phyloP scores from a whole-genome alignment of 2,113 vertebrate genomes.

The Coracopsis vasa region DNA sequence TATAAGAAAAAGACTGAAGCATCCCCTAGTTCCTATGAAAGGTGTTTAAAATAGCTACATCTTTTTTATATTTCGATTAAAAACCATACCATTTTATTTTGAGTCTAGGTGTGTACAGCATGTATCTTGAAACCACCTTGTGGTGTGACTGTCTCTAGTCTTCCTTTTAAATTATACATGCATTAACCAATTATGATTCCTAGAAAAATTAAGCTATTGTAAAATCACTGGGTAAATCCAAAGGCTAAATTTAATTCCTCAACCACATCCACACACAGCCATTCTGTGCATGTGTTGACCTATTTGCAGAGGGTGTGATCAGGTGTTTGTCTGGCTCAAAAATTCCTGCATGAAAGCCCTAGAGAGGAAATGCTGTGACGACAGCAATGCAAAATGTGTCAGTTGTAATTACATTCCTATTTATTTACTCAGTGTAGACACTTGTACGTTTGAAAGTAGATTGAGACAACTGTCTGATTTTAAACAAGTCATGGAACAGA shows the following conservation, averaged over 20 bases:
- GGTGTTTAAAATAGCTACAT: slow-evolving; percentile 25
- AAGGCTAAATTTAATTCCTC: slow-evolving; percentile 34
- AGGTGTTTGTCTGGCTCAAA: not conserved
- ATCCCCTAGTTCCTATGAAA: not conserved
- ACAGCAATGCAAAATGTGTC: slow-evolving; percentile 6
- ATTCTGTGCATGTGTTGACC: not conserved
- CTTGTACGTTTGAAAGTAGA: slow-evolving; percentile 3
- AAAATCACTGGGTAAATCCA: not conserved
- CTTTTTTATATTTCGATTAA: not conserved
- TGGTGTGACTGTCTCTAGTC: not conserved
- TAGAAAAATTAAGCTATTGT: slow-evolving; percentile 20
- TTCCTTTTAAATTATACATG: not conserved
- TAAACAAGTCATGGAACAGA: not conserved
- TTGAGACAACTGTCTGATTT: not conserved
- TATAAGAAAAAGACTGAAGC: not conserved
- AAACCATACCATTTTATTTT: not conserved
- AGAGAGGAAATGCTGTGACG: slow-evolving; percentile 47
- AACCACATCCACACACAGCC: slow-evolving; percentile 1
- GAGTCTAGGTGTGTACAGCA: not conserved
- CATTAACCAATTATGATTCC: slow-evolving; percentile 2
- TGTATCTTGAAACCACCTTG: not conserved
- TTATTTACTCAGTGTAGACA: not conserved
- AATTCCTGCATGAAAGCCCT: slow-evolving; percentile 12
- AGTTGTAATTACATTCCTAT: slow-evolving; percentile 23
- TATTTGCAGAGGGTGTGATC: slow-evolving; percentile 53